These are phyloP conservation scores for Zaprionus davidi DNA, from an alignment of 1,140 invertebrate species.

Conservation along the genomic window DNA sequence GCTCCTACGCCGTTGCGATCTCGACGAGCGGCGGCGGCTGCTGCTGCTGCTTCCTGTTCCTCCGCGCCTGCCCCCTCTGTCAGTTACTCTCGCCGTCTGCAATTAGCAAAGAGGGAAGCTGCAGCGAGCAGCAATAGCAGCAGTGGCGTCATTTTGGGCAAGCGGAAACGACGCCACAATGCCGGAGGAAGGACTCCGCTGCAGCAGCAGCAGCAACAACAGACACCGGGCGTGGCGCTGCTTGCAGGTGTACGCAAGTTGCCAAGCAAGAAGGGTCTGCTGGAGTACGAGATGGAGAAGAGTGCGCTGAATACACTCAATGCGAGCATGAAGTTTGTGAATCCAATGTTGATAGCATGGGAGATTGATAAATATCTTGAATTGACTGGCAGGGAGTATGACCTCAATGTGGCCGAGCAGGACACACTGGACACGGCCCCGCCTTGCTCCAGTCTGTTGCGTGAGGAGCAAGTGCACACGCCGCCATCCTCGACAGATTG, in stretches of 20 bases:
- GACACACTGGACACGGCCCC: no score
- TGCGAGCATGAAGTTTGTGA: conserved; percentile 56
- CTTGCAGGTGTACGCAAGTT: conserved; percentile 67
- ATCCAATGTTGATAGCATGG: conserved; percentile 61
- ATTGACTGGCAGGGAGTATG: conserved; percentile 57
- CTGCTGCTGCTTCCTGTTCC: not conserved
- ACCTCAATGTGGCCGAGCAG: conserved; percentile 36
- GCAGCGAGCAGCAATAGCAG: conserved; percentile 4
- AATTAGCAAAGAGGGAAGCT: conserved; percentile 27
- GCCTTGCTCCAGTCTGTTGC: not conserved
- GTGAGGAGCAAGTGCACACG: conserved; percentile 32
- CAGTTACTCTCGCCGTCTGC: conserved; percentile 56
- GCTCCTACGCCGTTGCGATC: not conserved
- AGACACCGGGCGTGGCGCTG: conserved; percentile 18
- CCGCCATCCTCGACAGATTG: conserved; percentile 71
- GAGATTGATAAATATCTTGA: conserved; percentile 76
- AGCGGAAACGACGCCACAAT: conserved; percentile 45
- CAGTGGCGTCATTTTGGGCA: conserved; percentile 37
- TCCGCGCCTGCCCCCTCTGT: conserved; percentile 17
- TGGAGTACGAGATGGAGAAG: conserved; percentile 76
- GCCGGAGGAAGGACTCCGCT: not conserved
- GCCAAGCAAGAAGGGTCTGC: conserved; percentile 71
- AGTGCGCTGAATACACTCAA: conserved; percentile 63
- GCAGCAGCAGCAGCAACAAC: conserved; percentile 29
- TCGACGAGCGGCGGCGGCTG: conserved; percentile 3